Base-by-base conservation (phyloP, 1,140 invertebrate genomes). In the Bombus terrestris region DNA sequence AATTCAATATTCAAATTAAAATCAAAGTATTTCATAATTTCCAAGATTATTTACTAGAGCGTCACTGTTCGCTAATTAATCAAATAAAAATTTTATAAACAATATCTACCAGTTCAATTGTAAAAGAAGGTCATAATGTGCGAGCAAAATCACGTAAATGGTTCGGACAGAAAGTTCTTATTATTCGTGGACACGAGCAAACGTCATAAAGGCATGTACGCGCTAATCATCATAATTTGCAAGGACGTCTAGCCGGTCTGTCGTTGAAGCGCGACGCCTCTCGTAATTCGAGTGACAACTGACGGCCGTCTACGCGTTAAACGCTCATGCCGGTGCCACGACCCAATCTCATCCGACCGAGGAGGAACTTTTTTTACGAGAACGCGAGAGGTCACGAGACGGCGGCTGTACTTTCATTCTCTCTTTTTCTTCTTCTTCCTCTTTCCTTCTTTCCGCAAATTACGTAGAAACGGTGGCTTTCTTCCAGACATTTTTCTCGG, bases 191-290 rank as follows among this genome's bases (percentile, higher is more conserved):
- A 79, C 32, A 18, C 76, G 80, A 68, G 39, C 43, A 41, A 64
- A 69, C 59, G 64, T 85, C 83, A 68, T 73, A 85, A 88, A 89
- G 59, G 72, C 53, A 74, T 53, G 62, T 75, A 78, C 53, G 73
- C 82, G 73, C 47, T 69, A 88, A 89, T 89, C 88, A 88, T 88
- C 83, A 86, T 89, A 88, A 88, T 88, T 88, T 77, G 78, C 87
- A 75, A 89, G 83, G 87, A 85, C 83, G 87, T 84, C 86, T 81
- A 83, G 74, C 62, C 68, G 69, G 32, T 35, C 10, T 32, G 69
- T 71, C 83, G 78, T 57, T 82, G 74, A 86, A 88, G 77, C 82
- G 82, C 82, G 82, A 88, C 75, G 72, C 66, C 64, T 75, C 83
- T 59, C 78, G 79, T 86, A 81, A 86, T 81, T 81, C 59, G 79